Conservation (phyloP, 1,140 invertebrate genomes). For the Drosophila miranda region DNA sequence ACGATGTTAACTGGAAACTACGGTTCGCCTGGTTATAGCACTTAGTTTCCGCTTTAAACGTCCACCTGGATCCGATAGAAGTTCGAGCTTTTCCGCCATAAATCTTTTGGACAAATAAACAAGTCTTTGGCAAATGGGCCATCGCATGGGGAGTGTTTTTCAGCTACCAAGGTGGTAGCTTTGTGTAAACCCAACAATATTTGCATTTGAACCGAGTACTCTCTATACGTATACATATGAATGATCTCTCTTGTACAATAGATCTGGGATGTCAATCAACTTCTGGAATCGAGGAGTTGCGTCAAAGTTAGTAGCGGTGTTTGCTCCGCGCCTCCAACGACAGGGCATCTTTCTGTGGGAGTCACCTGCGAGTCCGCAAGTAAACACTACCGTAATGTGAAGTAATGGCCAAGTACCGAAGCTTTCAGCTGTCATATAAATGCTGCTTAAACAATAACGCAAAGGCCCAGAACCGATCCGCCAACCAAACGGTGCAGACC, state of each 20-base stretch:
- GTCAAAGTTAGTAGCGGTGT: conserved; percentile 28
- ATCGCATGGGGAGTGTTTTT: conserved; percentile 1
- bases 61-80: conserved; percentile 3
- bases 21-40: conserved; percentile 4
- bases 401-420: conserved; percentile 11
- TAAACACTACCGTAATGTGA: conserved; percentile 24
- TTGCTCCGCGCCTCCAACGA: neutral
- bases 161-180: conserved; percentile 24
- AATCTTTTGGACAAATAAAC: conserved; percentile 54
- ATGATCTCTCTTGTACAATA: conserved; percentile 17
- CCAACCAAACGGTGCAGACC: conserved; percentile 41
- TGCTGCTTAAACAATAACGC: conserved; percentile 52
- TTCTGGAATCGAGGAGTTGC: conserved; percentile 51
- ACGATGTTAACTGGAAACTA: neutral
- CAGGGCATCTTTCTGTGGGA: conserved; percentile 21
- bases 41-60: conserved; percentile 23
- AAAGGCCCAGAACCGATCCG: conserved; percentile 54
- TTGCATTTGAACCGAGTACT: conserved; percentile 11
- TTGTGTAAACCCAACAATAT: conserved; percentile 49
- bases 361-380: conserved; percentile 15
- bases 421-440: conserved; percentile 55
- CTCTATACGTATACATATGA: conserved; percentile 1
- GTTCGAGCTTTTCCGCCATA: conserved; percentile 27
- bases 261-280: conserved; percentile 32
- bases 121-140: conserved; percentile 14